These are phyloP conservation scores for Apistogramma diplotaenia DNA, from an alignment of 2,113 vertebrate genomes.

Conservation along the genomic window DNA sequence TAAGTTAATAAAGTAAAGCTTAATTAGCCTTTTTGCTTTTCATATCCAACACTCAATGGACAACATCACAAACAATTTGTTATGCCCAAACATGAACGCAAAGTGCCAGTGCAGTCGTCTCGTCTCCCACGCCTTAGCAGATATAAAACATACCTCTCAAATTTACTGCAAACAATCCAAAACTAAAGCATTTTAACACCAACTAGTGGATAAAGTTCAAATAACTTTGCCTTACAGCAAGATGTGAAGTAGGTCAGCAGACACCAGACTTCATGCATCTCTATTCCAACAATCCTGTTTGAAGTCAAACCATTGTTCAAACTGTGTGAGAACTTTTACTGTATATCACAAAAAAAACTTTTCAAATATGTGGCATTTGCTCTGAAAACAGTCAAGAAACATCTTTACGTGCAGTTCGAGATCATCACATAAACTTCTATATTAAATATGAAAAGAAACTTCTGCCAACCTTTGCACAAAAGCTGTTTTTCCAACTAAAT, in stretches of 20 bases:
- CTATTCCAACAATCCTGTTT: neutral
- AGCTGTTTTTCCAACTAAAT: neutral
- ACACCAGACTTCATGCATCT: constrained; percentile 10
- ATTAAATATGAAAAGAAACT: neutral
- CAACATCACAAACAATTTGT: neutral
- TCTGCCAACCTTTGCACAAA: neutral
- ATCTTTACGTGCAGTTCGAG: neutral
- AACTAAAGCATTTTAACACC: neutral
- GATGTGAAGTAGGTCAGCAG: constrained; percentile 54
- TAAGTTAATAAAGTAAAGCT: neutral
- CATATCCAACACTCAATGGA: neutral
- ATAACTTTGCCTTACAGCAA: constrained; percentile 5
- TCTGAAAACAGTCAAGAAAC: neutral
- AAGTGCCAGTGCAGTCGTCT: neutral
- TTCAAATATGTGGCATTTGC: neutral
- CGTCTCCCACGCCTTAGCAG: neutral
- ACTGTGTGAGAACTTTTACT: neutral
- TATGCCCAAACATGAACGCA: neutral
- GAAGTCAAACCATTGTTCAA: neutral
- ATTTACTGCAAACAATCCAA: neutral
- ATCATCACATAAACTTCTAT: neutral
- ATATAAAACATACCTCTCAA: neutral
- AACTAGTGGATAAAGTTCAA: neutral
- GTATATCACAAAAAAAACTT: neutral
- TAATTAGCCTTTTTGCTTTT: neutral